Conservation (phyloP, 23 tunicate species). For the Botrylloides violaceus region DNA sequence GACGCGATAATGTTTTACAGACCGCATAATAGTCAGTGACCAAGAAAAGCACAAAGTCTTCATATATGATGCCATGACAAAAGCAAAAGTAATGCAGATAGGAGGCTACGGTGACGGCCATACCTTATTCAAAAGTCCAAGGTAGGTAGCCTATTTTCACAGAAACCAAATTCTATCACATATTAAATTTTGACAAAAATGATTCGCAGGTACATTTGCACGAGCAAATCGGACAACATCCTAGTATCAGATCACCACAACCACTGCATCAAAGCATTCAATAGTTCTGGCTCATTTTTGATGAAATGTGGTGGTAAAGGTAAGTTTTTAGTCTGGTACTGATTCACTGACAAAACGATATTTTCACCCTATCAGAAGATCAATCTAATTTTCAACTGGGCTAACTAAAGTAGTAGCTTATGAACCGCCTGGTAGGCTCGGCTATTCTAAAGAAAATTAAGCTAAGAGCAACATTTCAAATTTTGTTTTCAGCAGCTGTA, state of each 20-base stretch:
- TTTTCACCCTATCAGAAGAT: too few relatives aligned
- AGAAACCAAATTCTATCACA: too few relatives aligned
- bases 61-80: constrained; percentile 42
- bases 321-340: not conserved
- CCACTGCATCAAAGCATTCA: constrained; percentile 44
- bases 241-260: constrained; percentile 69
- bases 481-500: too few relatives aligned
- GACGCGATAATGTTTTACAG: too few relatives aligned
- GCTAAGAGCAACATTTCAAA: too few relatives aligned
- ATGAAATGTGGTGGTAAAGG: constrained; percentile 48
- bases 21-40: constrained; percentile 49
- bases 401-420: too few relatives aligned
- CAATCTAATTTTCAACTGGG: too few relatives aligned
- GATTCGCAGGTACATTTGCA: constrained; percentile 39
- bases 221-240: constrained; percentile 45
- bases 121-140: constrained; percentile 47
- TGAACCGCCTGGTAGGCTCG: too few relatives aligned
- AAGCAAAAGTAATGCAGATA: constrained; percentile 34
- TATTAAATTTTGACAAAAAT: not conserved
- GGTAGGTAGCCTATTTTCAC: constrained; percentile 12
- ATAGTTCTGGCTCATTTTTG: constrained; percentile 31
- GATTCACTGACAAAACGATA: not conserved
- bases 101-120: constrained; percentile 53
- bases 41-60: constrained; percentile 47
- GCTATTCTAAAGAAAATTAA: too few relatives aligned